Conservation (phyloP, 2,797 vertebrate species). For the Menidia menidia region DNA sequence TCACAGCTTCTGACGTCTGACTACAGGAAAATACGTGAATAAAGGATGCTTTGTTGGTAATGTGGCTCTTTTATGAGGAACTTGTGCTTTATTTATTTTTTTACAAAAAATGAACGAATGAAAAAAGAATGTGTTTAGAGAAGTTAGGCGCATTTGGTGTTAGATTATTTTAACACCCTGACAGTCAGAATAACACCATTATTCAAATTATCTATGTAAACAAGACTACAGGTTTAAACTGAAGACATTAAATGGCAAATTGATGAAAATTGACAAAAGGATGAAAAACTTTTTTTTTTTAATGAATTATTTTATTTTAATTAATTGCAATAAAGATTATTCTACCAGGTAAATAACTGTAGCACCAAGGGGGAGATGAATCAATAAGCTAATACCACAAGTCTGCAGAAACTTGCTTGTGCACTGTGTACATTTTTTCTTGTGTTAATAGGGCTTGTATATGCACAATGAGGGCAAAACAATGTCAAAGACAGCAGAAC, state of each 20-base stretch:
- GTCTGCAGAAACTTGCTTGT: constrained; percentile 39
- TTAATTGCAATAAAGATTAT: constrained; percentile 7
- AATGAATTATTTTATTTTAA: not conserved
- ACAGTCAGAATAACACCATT: too few species aligned
- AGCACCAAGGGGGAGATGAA: constrained; percentile 36
- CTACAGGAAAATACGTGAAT: too few species aligned
- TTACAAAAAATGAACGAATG: too few species aligned
- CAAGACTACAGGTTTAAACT: not conserved
- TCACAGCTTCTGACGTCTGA: too few species aligned
- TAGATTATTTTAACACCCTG: too few species aligned
- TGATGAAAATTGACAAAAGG: not conserved
- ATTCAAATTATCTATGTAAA: too few species aligned
- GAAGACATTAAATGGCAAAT: not conserved
- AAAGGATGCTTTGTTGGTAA: too few species aligned
- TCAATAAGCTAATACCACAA: constrained; percentile 33
- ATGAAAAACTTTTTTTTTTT: not conserved
- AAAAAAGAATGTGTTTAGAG: too few species aligned
- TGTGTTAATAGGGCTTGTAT: constrained; percentile 28
- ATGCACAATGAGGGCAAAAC: constrained; percentile 32
- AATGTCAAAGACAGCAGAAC: constrained; percentile 54
- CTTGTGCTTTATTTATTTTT: too few species aligned
- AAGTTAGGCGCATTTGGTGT: too few species aligned
- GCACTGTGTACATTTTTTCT: constrained; percentile 15
- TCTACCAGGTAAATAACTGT: constrained; percentile 11
- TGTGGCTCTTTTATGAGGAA: too few species aligned